phyloP scores from a whole-genome alignment of 2,797 vertebrate species.

The Pitangus sulphuratus region DNA sequence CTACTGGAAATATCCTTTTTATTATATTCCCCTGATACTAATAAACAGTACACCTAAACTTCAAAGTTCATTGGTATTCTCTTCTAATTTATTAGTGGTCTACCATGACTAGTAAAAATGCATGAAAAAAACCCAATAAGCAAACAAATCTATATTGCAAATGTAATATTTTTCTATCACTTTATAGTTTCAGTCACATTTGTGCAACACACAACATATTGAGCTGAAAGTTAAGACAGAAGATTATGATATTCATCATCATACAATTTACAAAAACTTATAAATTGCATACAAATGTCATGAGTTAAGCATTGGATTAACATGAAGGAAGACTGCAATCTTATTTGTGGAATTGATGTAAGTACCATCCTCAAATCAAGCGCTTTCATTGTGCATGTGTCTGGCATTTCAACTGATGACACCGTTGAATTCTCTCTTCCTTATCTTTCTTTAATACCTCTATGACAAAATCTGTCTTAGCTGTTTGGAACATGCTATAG shows the following conservation, averaged over 20 bases:
- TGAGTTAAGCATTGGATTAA: neutral
- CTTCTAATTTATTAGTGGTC: neutral
- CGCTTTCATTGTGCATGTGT: neutral
- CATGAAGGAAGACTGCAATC: neutral
- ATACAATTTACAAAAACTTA: neutral
- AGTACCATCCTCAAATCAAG: neutral
- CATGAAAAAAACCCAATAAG: neutral
- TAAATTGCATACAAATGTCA: neutral
- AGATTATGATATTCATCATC: neutral
- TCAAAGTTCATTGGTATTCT: neutral
- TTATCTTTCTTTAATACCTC: neutral
- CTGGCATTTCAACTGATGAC: conserved; percentile 1
- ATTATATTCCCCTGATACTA: neutral
- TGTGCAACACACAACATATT: neutral
- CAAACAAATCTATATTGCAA: neutral
- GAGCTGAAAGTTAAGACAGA: neutral
- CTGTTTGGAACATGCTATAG: neutral
- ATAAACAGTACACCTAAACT: neutral
- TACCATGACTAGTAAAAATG: neutral
- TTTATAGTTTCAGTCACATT: neutral
- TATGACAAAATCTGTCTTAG: neutral
- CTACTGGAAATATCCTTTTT: neutral
- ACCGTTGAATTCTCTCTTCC: neutral
- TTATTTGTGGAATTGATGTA: neutral
- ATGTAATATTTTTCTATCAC: neutral